These are phyloP conservation scores for Psophia crepitans DNA, from an alignment of 2,113 vertebrate species.

Conservation along the genomic window DNA sequence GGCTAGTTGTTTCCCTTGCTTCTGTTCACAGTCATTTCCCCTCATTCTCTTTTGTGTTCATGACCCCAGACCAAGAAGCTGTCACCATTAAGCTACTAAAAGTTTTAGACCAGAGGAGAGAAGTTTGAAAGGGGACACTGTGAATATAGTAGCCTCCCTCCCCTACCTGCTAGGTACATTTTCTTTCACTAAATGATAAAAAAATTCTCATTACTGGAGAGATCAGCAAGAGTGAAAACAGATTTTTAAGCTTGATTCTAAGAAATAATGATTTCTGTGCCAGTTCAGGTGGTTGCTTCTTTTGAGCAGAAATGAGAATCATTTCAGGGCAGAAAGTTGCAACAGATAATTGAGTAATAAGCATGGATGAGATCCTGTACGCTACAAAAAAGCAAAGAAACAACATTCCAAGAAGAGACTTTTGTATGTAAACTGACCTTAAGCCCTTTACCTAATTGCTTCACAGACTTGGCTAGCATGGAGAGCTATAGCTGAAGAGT, in stretches of 20 bases:
- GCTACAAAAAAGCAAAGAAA: neutral
- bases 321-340: neutral
- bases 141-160: neutral
- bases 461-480: neutral
- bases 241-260: neutral
- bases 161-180: neutral
- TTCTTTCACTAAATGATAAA: neutral
- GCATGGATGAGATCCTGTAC: fast-evolving
- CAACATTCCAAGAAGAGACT: neutral
- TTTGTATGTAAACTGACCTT: neutral
- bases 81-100: neutral
- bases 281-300: neutral
- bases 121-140: neutral
- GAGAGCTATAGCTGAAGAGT: neutral
- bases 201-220: neutral
- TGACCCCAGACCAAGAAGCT: neutral
- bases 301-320: neutral
- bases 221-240: neutral
- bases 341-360: neutral
- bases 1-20: neutral
- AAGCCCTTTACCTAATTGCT: neutral
- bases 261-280: neutral
- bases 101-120: neutral
- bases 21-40: neutral
- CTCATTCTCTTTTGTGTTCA: neutral